phyloP scores from a whole-genome alignment of 2,888 invertebrate genomes.

The Theretra japonica region DNA sequence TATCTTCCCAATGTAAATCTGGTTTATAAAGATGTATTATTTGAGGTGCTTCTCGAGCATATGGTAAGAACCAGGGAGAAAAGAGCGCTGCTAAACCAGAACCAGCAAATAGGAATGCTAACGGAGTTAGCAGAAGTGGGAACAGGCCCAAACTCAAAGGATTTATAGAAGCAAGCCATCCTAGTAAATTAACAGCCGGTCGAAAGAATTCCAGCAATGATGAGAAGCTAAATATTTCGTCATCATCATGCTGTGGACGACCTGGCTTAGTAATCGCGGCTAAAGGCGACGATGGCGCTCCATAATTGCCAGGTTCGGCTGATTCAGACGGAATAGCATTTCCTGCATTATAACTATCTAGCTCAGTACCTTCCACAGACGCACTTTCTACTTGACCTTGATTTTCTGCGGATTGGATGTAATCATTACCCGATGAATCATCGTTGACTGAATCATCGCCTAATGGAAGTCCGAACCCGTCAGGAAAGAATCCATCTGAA shows the following conservation, averaged over 20 bases:
- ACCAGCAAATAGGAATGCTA: conserved; percentile 86
- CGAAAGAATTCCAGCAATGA: conserved; percentile 75
- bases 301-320: conserved; percentile 54
- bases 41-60: conserved; percentile 72
- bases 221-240: conserved; percentile 79
- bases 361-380: conserved; percentile 66
- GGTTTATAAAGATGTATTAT: conserved; percentile 72
- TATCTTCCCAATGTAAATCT: conserved; percentile 85
- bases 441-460: conserved; percentile 67
- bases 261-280: conserved; percentile 62
- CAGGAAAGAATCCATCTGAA: conserved; percentile 62
- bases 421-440: conserved; percentile 61
- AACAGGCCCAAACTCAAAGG: conserved; percentile 85
- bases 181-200: conserved; percentile 79
- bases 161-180: conserved; percentile 83
- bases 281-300: conserved; percentile 59
- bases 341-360: conserved; percentile 70
- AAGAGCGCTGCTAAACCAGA: conserved; percentile 86
- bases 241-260: conserved; percentile 66
- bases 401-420: conserved; percentile 63
- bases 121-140: conserved; percentile 86
- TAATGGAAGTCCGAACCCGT: conserved; percentile 65
- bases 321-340: conserved; percentile 58
- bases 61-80: conserved; percentile 87
- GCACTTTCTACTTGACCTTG: conserved; percentile 66